Conservation (phyloP, 2,113 vertebrate species). For the Centrocercus urophasianus region DNA sequence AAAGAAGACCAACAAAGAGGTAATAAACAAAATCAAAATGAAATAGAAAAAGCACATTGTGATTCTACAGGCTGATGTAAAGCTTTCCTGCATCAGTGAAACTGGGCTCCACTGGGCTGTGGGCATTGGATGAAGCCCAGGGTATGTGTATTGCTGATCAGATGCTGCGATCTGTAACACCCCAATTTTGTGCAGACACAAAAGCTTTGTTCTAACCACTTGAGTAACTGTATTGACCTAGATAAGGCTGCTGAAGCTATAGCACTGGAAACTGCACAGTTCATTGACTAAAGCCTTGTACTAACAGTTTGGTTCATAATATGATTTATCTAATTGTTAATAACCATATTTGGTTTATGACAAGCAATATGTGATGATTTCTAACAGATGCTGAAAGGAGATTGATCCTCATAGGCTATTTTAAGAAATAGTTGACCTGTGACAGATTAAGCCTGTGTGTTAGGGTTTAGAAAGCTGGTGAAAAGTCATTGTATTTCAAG, state of each 20-base stretch:
- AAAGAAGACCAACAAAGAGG: slow-evolving; percentile 92
- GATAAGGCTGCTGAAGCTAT: not conserved
- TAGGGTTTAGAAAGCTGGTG: not conserved
- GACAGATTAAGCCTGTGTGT: not conserved
- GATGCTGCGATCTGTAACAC: not conserved
- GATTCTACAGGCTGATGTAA: not conserved
- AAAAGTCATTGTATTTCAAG: not conserved
- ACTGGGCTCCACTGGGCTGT: not conserved
- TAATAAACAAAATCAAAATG: slow-evolving; percentile 56
- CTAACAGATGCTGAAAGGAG: not conserved
- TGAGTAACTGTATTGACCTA: not conserved
- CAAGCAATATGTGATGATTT: not conserved
- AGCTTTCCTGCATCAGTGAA: not conserved
- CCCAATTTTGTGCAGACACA: not conserved
- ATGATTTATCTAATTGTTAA: not conserved
- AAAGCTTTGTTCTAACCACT: slow-evolving; percentile 6
- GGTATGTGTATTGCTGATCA: not conserved
- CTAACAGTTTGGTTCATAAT: not conserved
- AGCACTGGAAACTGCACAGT: not conserved
- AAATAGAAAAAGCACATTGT: not conserved
- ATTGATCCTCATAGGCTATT: slow-evolving; percentile 10
- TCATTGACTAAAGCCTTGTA: not conserved
- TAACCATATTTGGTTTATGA: not conserved
- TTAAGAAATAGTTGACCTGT: slow-evolving; percentile 30
- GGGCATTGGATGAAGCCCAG: not conserved